phyloP scores from a whole-genome alignment of 2,888 invertebrate species.

The Neuroscelio doddi region DNA sequence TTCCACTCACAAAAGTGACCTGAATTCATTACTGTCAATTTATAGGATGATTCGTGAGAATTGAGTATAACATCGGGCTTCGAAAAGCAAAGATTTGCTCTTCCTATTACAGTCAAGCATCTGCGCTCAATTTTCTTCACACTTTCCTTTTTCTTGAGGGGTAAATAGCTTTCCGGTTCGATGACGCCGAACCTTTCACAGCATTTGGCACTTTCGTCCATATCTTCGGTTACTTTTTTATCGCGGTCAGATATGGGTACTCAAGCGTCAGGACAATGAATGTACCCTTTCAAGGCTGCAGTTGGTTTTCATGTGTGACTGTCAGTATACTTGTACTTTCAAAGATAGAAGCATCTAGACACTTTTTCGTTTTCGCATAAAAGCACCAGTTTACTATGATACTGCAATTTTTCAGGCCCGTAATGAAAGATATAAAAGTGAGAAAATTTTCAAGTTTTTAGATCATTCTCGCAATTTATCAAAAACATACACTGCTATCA shows the following conservation, averaged over 20 bases:
- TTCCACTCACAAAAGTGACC: too few relatives aligned
- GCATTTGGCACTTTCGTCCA: conserved; percentile 2
- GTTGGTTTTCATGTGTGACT: conserved; percentile 21
- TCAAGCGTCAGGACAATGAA: conserved; percentile 29
- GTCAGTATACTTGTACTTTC: conserved; percentile 8
- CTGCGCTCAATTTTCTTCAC: neutral
- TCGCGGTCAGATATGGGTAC: conserved; percentile 22
- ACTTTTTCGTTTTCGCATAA: conserved; percentile 21
- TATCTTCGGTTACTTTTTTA: conserved; percentile 17
- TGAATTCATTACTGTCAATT: too few relatives aligned
- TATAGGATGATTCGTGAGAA: too few relatives aligned
- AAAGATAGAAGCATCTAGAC: conserved; percentile 11
- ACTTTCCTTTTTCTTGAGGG: conserved; percentile 5
- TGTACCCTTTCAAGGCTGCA: conserved; percentile 21
- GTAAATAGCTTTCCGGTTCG: conserved; percentile 18
- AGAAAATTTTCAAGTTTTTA: too few relatives aligned
- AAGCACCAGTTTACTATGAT: conserved; percentile 19
- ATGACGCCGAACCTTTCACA: conserved; percentile 16
- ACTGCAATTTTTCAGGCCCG: conserved; percentile 21
- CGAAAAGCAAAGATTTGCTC: conserved; percentile 11
- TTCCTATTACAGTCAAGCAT: conserved; percentile 1
- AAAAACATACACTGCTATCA: too few relatives aligned
- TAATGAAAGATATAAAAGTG: neutral
- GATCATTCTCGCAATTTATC: too few relatives aligned
- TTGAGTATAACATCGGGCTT: neutral